Percentiles rank a stretch among this genome's conserved stretches.
These are phyloP conservation scores for Cydia amplana DNA, from an alignment of 1,140 invertebrate genomes.

Conservation along the genomic window DNA sequence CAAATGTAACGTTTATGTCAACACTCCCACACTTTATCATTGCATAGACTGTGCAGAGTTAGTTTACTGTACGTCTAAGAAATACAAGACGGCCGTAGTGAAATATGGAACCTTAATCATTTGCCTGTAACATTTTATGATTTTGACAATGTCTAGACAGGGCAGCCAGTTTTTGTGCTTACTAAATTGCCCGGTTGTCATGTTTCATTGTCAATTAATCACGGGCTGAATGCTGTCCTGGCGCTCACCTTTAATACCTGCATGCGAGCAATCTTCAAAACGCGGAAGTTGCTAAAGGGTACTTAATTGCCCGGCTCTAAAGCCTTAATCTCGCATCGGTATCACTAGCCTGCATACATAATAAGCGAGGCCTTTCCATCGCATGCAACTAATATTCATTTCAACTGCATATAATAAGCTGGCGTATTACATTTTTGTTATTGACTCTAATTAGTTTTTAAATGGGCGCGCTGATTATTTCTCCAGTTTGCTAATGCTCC, in stretches of 20 bases:
- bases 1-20: too few species aligned
- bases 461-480: neutral
- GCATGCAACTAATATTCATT: conserved; percentile 11
- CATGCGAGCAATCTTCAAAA: conserved; percentile 1
- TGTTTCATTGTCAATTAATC: neutral
- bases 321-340: conserved; percentile 20
- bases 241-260: neutral
- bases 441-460: conserved; percentile 1
- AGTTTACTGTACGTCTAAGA: too few species aligned
- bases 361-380: conserved; percentile 6
- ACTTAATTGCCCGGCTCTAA: conserved; percentile 20
- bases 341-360: conserved; percentile 19
- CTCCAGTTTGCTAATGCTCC: conserved; percentile 18
- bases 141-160: neutral
- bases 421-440: conserved; percentile 10
- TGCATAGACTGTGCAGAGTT: too few species aligned
- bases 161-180: neutral
- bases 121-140: neutral
- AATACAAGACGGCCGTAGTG: too few species aligned
- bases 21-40: too few species aligned
- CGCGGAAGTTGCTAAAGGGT: conserved; percentile 15
- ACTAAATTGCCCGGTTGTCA: neutral
- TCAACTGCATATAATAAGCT: conserved; percentile 2
- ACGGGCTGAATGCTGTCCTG: neutral
- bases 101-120: too few species aligned